These are phyloP conservation scores for Agrotis exclamationis DNA, from an alignment of 2,888 invertebrate genomes.

Conservation along the genomic window DNA sequence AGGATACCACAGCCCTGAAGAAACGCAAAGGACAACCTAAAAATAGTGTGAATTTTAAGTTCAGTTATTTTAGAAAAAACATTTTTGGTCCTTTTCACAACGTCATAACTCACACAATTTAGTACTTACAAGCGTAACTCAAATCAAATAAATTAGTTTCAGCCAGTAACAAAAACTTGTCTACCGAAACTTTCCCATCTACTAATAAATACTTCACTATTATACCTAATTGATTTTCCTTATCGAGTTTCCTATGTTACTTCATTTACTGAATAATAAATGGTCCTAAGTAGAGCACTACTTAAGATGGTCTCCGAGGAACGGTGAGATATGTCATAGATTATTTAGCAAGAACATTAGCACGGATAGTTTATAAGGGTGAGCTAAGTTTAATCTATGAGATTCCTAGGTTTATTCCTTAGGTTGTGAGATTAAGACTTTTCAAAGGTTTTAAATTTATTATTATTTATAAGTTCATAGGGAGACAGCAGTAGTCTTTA, in stretches of 20 bases:
- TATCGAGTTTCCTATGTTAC: constrained; percentile 5
- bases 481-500: too few relatives aligned
- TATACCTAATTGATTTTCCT: constrained; percentile 16
- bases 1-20: too few relatives aligned
- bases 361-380: constrained; percentile 11
- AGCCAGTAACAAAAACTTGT: neutral
- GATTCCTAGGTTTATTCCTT: constrained; percentile 14
- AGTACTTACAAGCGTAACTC: neutral
- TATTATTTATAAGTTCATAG: constrained; percentile 7
- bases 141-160: constrained; percentile 7
- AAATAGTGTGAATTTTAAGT: too few relatives aligned
- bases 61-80: too few relatives aligned
- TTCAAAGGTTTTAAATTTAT: neutral
- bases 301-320: constrained; percentile 24
- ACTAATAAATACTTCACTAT: neutral
- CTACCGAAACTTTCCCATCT: constrained; percentile 6
- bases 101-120: too few relatives aligned
- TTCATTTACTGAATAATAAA: constrained; percentile 38
- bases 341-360: constrained; percentile 45
- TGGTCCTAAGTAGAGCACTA: constrained; percentile 28
- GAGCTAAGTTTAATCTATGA: constrained; percentile 17
- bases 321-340: constrained; percentile 39
- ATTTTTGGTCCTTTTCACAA: too few relatives aligned
- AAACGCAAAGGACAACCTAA: too few relatives aligned
- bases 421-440: neutral